Percentiles rank a stretch among this genome's conserved stretches.
These are phyloP conservation scores for Grammomys dolichurus DNA, from an alignment of 2,113 vertebrate species.

Conservation along the genomic window DNA sequence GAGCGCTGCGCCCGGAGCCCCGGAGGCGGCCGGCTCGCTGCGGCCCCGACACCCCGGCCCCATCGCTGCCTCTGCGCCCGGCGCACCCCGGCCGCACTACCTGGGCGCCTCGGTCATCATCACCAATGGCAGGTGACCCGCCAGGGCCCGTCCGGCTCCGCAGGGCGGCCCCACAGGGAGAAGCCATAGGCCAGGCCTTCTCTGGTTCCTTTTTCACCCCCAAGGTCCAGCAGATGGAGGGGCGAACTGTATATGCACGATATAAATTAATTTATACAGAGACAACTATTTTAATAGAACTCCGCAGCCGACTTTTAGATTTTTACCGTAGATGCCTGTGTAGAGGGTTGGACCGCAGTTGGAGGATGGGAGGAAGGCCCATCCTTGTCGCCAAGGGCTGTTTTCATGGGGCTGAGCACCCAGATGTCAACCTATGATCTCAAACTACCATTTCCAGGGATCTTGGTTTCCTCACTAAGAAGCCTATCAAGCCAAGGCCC, in stretches of 20 bases:
- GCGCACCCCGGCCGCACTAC: conserved; percentile 89
- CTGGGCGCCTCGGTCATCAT: conserved; percentile 96
- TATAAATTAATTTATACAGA: conserved; percentile 83
- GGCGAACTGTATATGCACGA: conserved; percentile 76
- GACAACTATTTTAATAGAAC: conserved; percentile 64
- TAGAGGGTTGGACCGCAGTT: neutral
- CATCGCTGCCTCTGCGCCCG: conserved; percentile 32
- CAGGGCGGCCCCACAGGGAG: conserved; percentile 64
- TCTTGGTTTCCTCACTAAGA: neutral
- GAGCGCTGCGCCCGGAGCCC: conserved; percentile 70
- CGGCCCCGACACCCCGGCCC: conserved; percentile 47
- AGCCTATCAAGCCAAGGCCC: neutral
- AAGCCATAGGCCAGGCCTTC: conserved; percentile 82
- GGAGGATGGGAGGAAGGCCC: neutral
- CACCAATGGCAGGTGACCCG: conserved; percentile 94
- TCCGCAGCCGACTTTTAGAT: conserved; percentile 58
- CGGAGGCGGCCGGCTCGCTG: conserved; percentile 23
- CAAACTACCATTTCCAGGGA: neutral
- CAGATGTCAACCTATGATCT: neutral
- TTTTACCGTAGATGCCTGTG: neutral
- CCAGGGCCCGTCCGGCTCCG: neutral
- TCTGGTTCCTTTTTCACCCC: conserved; percentile 65
- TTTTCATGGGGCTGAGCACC: neutral
- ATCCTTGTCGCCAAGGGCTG: neutral
- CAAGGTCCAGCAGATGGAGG: conserved; percentile 66